Evolutionary conservation across 92 coral and sea anemone species (phyloP), one percentile per base, ranked within the genome.

Genomic region (Isaurus tuberculatus): DNA sequence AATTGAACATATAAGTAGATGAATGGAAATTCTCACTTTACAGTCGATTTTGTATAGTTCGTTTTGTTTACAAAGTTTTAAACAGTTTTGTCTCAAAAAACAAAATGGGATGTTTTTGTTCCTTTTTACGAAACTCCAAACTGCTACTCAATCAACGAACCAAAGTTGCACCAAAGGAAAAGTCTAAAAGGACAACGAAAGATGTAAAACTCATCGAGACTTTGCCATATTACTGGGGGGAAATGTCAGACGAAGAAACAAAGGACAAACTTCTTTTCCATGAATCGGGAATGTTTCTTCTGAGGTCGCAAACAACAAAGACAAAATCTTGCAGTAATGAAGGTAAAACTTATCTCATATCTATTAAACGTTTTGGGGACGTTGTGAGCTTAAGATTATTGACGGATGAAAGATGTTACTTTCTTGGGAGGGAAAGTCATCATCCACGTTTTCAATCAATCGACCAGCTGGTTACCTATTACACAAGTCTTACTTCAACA

Each of bases 401-500:
- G 7, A 34, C 8, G 13, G 33, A 58, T 16, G 70, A 9, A 2
- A 67, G 55, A 3, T 36, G 57, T 20, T 58, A 58, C 64, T 58
- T 29, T 14, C 17, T 77, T 19, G 82, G 69, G 3, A 8, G 8
- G 0, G 82, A 77, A 22, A 77, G 53, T 23, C 82, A 77, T 5
- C 70, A 77, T 23, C 82, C 70, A 1, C 82, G 70, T 42, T 77
- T 77, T 37, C 65, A 22, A 34, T 58, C 82, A 7, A 28, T 77
- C 19, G 42, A 27, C 27, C 16, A 77, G 23, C 30, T 77, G n/a
- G 37, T 77, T 23, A 27, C 10, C 2, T 17, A 57, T 15, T 77
- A 57, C 36, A 57, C 70, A 58, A 57, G 7, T 3, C 14, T 65
- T 10, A 23, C 65, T 0, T 58, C 82, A 19, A 16, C 23, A 15